Base-by-base conservation (phyloP, 2,113 vertebrate species). In the Sturnus vulgaris region DNA sequence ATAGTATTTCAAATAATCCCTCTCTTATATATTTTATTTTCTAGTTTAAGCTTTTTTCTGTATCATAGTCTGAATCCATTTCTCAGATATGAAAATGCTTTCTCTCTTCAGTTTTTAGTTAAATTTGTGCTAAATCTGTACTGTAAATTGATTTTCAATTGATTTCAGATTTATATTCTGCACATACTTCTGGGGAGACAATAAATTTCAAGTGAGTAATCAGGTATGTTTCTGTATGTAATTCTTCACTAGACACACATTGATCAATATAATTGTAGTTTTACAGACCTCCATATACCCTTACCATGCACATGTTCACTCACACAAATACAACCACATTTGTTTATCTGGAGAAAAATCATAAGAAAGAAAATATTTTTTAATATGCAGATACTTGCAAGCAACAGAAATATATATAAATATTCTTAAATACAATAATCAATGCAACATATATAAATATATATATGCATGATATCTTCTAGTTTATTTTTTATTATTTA, bases 381-480 rank as follows among this genome's bases (percentile, higher is more conserved):
- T 46, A 17, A 27, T 40, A 33, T 39, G 46, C 1, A 0, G 6
- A 50, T 49, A 56, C 24, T 72, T 75, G 22, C 23, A 84, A 85
- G 5, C 7, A 66, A 53, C 6, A 55, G 9, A 71, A 1, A 0
- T 16, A 11, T 10, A 66, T 27, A 33, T 30, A 81, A 57, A 50
- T 69, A 69, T 44, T 59, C 55, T 31, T 76, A 60, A 79, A 47
- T 42, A 33, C 4, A 64, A 35, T 30, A 15, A 47, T 1, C 11
- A 72, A 33, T 33, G 8, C 27, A 72, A 12, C 19, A 19, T 13
- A 49, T 49, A 49, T 49, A 49, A 46, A 13, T 59, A 30, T 52
- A 16, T 35, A 5, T 55, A 0, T n/a, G 2, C 2, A 1, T 52
- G 10, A 57, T 42, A 37, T 52, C 6, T 63, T 4, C 1, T 63